Evolutionary conservation across 1,140 invertebrate genomes (phyloP), one percentile per base, ranked within the genome.

Genomic region (Drosophila saltans): DNA sequence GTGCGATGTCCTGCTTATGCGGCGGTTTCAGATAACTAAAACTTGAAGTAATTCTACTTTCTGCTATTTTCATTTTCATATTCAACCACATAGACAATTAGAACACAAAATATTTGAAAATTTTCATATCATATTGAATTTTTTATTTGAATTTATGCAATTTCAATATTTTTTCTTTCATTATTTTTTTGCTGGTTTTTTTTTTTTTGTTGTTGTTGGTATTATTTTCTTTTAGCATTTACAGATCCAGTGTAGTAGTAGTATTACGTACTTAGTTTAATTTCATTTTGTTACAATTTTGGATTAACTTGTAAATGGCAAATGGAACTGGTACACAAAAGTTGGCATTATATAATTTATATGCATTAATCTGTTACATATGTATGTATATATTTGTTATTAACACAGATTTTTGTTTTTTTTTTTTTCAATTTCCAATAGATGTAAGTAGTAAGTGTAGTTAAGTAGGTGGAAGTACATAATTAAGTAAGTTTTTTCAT

Each of bases 211-310:
- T 52, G 16, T 40, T 60, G 62, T 45, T 61, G 72, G 65, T 56
- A 71, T 39, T 65, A 43, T 52, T 70, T 74, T 84, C 33, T 66
- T 71, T 45, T 72, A 73, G 63, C 81, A 83, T 82, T 83, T 86
- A 86, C 84, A 86, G 84, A 74, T 88, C 76, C 83, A 82, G 75
- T 67, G 30, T 66, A 60, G 61, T 67, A 45, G 58, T 75, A 61
- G 75, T 62, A 57, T 39, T 73, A 78, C 66, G 64, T 88, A 82
- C 55, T 73, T 71, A 73, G 52, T 78, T 75, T 75, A 70, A 58
- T 43, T 81, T 77, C 55, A 86, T 72, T 52, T 80, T 45, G 66
- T 83, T 86, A 74, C 76, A 67, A 69, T 69, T 69, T 65, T 72
- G 69, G 70, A 64, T 52, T 52, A 52, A 52, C 0, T 26, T 52